Percentiles rank a stretch among this genome's conserved stretches.
Conservation (phyloP, 1,140 invertebrate species). For the Mycetomoellerius zeteki region DNA sequence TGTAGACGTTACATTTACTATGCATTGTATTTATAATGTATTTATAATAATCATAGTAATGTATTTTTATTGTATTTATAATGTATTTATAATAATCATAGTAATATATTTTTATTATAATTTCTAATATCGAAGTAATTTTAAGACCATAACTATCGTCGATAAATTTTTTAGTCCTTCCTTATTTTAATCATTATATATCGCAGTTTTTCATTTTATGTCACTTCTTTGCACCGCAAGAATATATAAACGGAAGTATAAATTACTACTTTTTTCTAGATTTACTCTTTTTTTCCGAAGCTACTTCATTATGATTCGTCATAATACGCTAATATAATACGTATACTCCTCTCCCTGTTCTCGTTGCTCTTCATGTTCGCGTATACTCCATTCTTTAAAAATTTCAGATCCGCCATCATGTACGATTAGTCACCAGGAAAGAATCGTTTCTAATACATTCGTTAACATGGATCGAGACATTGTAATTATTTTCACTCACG, state of each 20-base stretch:
- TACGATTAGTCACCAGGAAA: background rate
- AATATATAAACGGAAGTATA: background rate
- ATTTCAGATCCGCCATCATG: background rate
- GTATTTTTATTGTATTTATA: background rate
- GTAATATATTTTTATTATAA: background rate
- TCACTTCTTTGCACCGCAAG: too few relatives aligned
- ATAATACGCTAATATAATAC: background rate
- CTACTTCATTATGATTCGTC: background rate
- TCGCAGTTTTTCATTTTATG: background rate
- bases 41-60: too few relatives aligned
- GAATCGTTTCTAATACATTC: background rate
- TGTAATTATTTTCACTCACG: slow-evolving; percentile 10
- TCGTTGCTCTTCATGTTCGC: background rate
- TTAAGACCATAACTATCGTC: background rate
- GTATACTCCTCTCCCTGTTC: background rate
- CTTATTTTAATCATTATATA: background rate
- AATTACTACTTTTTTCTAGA: background rate
- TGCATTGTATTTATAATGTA: too few relatives aligned
- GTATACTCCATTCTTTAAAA: background rate
- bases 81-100: background rate
- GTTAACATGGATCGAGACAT: background rate
- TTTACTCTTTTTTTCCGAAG: background rate
- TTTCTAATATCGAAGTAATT: background rate
- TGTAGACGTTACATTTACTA: background rate
- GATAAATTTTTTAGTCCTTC: background rate